Conservation (phyloP, 2,888 invertebrate species). For the Lumbricus terrestris region DNA sequence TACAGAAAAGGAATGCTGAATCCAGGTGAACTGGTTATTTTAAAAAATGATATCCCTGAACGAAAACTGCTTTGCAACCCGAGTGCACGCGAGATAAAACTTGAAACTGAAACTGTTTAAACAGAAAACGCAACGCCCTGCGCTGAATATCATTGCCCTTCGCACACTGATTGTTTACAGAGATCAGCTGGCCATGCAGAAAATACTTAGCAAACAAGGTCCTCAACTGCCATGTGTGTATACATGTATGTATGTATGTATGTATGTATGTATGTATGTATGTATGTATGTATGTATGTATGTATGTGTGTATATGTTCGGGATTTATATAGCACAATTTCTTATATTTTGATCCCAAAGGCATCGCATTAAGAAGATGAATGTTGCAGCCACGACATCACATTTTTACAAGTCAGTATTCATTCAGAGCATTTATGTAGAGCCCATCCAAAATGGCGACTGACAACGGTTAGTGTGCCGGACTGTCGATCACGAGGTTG, state of each 20-base stretch:
- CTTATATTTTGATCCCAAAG: too few relatives aligned
- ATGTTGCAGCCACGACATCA: not conserved
- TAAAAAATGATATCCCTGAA: not conserved
- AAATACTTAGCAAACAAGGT: not conserved
- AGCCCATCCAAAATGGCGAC: too few relatives aligned
- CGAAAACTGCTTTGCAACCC: not conserved
- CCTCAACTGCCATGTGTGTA: not conserved
- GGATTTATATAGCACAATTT: not conserved
- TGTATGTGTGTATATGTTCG: too few relatives aligned
- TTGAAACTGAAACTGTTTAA: conserved; percentile 3
- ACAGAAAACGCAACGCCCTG: not conserved
- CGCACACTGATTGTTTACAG: not conserved
- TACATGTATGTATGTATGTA: too few relatives aligned
- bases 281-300: too few relatives aligned
- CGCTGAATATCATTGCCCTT: not conserved
- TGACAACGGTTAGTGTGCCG: too few relatives aligned
- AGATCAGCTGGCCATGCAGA: not conserved
- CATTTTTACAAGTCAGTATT: not conserved
- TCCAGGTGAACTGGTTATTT: not conserved
- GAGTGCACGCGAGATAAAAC: not conserved
- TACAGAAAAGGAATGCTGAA: not conserved
- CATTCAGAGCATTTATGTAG: too few relatives aligned
- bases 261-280: too few relatives aligned
- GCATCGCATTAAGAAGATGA: not conserved
- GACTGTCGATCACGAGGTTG: too few relatives aligned